Conservation (phyloP, 2,888 invertebrate genomes). For the Caenorhabditis sp. region DNA sequence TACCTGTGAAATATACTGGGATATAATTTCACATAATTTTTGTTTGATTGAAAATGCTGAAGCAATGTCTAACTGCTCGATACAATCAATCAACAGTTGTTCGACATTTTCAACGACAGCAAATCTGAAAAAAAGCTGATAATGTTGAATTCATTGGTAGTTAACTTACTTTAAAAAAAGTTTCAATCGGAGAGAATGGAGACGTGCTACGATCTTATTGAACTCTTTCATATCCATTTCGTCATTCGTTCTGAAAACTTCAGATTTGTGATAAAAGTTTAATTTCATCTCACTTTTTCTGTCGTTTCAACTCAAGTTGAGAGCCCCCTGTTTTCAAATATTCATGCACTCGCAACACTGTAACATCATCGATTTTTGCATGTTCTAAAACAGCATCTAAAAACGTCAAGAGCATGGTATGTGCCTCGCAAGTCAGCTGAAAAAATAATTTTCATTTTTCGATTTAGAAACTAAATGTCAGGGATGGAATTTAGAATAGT, state of each 20-base stretch:
- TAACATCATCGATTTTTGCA: background rate
- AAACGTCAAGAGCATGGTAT: slow-evolving; percentile 9
- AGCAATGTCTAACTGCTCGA: slow-evolving; percentile 43
- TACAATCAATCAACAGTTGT: slow-evolving; percentile 15
- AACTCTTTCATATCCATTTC: slow-evolving; percentile 34
- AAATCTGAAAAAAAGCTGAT: slow-evolving; percentile 7
- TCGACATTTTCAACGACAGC: slow-evolving; percentile 1
- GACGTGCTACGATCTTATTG: slow-evolving; percentile 19
- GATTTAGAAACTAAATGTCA: too few relatives aligned
- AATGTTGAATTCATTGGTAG: too few relatives aligned
- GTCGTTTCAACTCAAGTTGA: slow-evolving; percentile 8
- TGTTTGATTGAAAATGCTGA: slow-evolving; percentile 39
- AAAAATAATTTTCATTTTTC: background rate
- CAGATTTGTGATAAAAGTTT: background rate
- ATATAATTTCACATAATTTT: slow-evolving; percentile 15
- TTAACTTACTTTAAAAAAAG: slow-evolving; percentile 2
- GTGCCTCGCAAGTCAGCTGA: slow-evolving; percentile 11
- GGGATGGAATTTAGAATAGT: too few relatives aligned
- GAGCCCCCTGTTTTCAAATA: slow-evolving; percentile 8
- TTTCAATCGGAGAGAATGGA: slow-evolving; percentile 27
- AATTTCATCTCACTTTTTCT: slow-evolving; percentile 14
- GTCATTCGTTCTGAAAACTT: slow-evolving; percentile 9
- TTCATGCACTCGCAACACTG: background rate
- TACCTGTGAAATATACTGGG: background rate
- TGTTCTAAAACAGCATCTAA: slow-evolving; percentile 15